phyloP scores from a whole-genome alignment of 1,140 invertebrate species.

The Conus ventricosus region DNA sequence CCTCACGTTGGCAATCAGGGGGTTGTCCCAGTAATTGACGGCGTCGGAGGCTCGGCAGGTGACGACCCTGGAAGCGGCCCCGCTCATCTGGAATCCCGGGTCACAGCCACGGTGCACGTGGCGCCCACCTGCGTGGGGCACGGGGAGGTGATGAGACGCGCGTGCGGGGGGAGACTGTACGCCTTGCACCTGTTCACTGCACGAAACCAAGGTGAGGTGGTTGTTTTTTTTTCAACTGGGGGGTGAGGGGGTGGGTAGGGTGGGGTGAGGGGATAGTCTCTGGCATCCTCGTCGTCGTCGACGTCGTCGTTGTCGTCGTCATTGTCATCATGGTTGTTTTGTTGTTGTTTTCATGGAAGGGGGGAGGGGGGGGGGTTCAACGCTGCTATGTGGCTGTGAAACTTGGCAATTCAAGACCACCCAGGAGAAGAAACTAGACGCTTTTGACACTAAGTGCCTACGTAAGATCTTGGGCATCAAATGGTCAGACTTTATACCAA shows the following conservation, averaged over 20 bases:
- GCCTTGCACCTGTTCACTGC: conserved; percentile 16
- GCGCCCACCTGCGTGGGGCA: conserved; percentile 4
- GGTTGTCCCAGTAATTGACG: background rate
- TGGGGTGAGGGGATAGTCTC: background rate
- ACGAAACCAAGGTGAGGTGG: background rate
- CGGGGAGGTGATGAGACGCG: background rate
- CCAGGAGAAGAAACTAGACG: too few relatives aligned
- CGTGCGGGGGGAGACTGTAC: background rate
- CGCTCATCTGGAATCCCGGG: background rate
- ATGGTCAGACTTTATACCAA: too few relatives aligned
- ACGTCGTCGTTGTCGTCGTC: too few relatives aligned
- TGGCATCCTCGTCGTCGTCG: too few relatives aligned
- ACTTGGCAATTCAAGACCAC: too few relatives aligned
- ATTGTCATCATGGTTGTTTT: too few relatives aligned
- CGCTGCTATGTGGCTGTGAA: too few relatives aligned
- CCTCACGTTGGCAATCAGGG: conserved; percentile 17
- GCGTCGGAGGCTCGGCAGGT: background rate
- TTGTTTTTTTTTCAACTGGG: background rate
- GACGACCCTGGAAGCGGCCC: background rate
- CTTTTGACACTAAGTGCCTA: too few relatives aligned
- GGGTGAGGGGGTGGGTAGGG: background rate
- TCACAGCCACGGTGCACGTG: conserved; percentile 10
- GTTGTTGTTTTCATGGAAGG: too few relatives aligned
- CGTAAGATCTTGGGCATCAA: too few relatives aligned
- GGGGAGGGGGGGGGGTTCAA: too few relatives aligned